Conservation (phyloP, 2,888 invertebrate genomes). For the Agrotis clavis region DNA sequence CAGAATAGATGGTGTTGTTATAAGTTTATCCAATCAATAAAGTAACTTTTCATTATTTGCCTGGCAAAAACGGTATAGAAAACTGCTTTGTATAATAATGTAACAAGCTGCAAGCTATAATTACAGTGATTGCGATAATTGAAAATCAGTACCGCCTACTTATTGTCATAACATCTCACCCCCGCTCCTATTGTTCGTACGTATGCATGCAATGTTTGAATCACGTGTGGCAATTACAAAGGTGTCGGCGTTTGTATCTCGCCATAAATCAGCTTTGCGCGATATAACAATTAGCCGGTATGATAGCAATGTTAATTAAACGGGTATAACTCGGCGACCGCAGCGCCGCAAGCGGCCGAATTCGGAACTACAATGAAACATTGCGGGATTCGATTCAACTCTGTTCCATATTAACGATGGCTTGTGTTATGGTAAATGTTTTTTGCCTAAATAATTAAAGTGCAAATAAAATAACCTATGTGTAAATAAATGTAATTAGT, state of each 20-base stretch:
- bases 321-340: constrained; percentile 81
- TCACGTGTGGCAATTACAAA: constrained; percentile 87
- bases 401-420: constrained; percentile 28
- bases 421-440: constrained; percentile 33
- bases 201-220: constrained; percentile 84
- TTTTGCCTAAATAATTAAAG: constrained; percentile 29
- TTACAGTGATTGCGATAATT: constrained; percentile 62
- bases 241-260: constrained; percentile 88
- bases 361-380: constrained; percentile 70
- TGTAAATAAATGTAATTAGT: constrained; percentile 64
- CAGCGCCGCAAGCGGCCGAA: constrained; percentile 74
- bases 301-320: constrained; percentile 91
- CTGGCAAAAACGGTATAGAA: not conserved
- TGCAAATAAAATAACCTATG: constrained; percentile 64
- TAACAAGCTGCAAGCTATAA: constrained; percentile 34
- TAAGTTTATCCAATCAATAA: constrained; percentile 14
- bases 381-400: constrained; percentile 36
- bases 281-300: constrained; percentile 91
- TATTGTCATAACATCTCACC: constrained; percentile 68
- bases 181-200: constrained; percentile 76
- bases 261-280: constrained; percentile 90
- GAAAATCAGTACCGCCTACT: constrained; percentile 69
- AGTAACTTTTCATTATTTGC: not conserved
- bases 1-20: constrained; percentile 73
- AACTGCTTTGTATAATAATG: constrained; percentile 24